Evolutionary conservation across 2,888 invertebrate genomes (phyloP).

Genomic region (Opisthograptis luteolata): DNA sequence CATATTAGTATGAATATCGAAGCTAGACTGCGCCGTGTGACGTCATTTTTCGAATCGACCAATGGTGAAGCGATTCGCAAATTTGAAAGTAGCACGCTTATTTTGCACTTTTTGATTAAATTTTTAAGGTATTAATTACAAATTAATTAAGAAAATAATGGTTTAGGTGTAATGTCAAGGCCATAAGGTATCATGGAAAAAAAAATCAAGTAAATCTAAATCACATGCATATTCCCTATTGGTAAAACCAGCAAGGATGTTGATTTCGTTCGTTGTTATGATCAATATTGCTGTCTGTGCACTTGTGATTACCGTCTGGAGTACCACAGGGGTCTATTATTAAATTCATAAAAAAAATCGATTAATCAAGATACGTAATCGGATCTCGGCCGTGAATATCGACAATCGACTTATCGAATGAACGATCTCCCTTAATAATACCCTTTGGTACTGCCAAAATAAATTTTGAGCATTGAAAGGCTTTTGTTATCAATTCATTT

Average conservation of each 20-base stretch:
- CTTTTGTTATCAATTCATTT: slow-evolving; percentile 32
- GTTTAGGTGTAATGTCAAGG: no score
- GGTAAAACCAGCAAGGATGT: slow-evolving; percentile 20
- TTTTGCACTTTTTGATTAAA: no score
- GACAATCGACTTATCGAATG: slow-evolving; percentile 49
- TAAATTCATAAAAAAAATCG: slow-evolving; percentile 31
- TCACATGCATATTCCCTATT: no score
- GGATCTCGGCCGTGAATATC: slow-evolving; percentile 42
- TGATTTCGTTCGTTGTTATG: slow-evolving; percentile 16
- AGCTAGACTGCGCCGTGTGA: no score
- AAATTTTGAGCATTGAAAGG: slow-evolving; percentile 53
- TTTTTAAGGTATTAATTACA: no score
- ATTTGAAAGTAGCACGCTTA: no score
- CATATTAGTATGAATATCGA: no score
- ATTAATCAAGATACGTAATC: slow-evolving; percentile 39
- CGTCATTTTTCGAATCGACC: no score
- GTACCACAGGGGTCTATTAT: slow-evolving; percentile 32
- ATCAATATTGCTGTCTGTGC: slow-evolving; percentile 9
- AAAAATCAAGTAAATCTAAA: no score
- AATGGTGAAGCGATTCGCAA: no score
- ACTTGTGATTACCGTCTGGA: slow-evolving; percentile 21
- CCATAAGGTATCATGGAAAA: no score
- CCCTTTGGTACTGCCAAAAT: slow-evolving; percentile 52
- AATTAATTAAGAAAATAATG: no score
- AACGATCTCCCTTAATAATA: slow-evolving; percentile 60